Conservation (phyloP, 2,113 vertebrate species). For the Poecilia latipinna region DNA sequence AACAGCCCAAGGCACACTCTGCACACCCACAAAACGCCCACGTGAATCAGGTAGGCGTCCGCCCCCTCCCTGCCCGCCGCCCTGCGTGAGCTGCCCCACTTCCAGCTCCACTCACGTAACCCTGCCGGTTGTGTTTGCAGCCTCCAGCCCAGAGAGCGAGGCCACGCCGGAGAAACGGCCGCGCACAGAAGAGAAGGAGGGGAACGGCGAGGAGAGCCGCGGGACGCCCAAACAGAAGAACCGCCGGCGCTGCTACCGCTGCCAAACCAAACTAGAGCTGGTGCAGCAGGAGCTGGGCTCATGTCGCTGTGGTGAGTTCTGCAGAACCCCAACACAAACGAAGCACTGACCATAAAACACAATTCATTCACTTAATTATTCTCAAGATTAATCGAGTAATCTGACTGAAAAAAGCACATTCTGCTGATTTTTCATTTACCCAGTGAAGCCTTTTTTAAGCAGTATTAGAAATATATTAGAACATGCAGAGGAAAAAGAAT, state of each 20-base stretch:
- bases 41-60: slow-evolving; percentile 86
- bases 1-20: slow-evolving; percentile 88
- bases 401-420: no score
- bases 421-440: no score
- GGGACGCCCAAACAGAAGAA: slow-evolving; percentile 90
- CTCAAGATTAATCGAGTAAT: no score
- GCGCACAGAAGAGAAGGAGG: slow-evolving; percentile 80
- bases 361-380: no score
- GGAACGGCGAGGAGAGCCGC: slow-evolving; percentile 77
- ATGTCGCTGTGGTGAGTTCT: slow-evolving; percentile 91
- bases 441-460: no score
- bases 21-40: slow-evolving; percentile 92
- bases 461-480: no score
- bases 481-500: no score
- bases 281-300: slow-evolving; percentile 96
- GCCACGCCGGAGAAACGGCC: slow-evolving; percentile 90
- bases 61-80: not conserved
- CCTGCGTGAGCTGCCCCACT: not conserved
- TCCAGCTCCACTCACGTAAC: not conserved
- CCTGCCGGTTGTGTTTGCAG: slow-evolving; percentile 56
- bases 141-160: slow-evolving; percentile 88
- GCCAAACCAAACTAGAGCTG: slow-evolving; percentile 96
- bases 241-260: slow-evolving; percentile 92
- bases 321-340: not conserved
- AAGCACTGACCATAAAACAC: no score